Conservation (phyloP, 2,888 invertebrate genomes). For the Ectropis crepuscularia region DNA sequence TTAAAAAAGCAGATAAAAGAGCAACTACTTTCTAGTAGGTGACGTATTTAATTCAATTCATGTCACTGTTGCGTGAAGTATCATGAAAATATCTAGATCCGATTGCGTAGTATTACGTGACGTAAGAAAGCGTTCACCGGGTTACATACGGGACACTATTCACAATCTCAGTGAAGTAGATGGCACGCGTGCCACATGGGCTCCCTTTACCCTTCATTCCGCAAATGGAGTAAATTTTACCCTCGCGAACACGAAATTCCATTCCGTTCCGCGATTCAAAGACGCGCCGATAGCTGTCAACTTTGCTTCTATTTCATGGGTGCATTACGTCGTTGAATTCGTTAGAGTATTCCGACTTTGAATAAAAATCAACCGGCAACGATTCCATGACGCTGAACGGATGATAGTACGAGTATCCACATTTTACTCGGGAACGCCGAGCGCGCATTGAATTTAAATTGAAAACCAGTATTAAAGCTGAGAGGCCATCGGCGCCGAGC, state of each 20-base stretch:
- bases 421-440: constrained; percentile 19
- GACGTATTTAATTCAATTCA: not conserved
- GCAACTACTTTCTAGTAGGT: not conserved
- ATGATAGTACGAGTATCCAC: constrained; percentile 14
- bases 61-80: constrained; percentile 1
- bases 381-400: constrained; percentile 40
- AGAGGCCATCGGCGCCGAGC: constrained; percentile 18
- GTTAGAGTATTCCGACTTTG: constrained; percentile 30
- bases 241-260: constrained; percentile 46
- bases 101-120: constrained; percentile 14
- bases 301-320: constrained; percentile 44
- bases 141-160: constrained; percentile 19
- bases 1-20: not conserved
- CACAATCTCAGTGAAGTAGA: constrained; percentile 25
- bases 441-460: constrained; percentile 31
- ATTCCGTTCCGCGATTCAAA: constrained; percentile 45
- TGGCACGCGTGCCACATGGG: constrained; percentile 19
- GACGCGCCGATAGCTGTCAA: constrained; percentile 51
- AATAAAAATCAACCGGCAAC: constrained; percentile 45
- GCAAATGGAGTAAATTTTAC: constrained; percentile 48
- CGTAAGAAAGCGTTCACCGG: constrained; percentile 17
- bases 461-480: constrained; percentile 26
- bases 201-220: constrained; percentile 36
- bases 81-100: constrained; percentile 1
- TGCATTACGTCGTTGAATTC: constrained; percentile 39